Base-by-base conservation (phyloP, 2,888 invertebrate species). In the Apamea crenata region DNA sequence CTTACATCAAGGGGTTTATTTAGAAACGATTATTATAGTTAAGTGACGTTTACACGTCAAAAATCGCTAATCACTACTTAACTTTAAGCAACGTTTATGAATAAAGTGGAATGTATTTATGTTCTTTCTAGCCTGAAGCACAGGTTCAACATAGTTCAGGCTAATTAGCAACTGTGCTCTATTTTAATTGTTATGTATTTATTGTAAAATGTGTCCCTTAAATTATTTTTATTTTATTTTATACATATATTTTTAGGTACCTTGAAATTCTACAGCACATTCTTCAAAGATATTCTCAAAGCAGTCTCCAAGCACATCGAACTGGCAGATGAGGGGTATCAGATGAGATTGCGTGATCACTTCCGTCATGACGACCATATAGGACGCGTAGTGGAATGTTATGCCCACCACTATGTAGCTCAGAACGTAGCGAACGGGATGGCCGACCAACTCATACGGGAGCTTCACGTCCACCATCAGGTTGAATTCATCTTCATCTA, bases 401-500 rank as follows among this genome's bases (percentile, higher is more conserved):
- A 93, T 71, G 21, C 93, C 81, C 1, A 94, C 89, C 0, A 74
- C 32, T 0, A 92, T 56, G 74, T 96, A 96, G 0, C 92, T 89
- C 18, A 92, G 47, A 0, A 90, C 74, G 85, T 96, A 96, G 0
- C 87, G 82, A 0, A 78, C n/a, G 0, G 91, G 89, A 1, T 88
- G 90, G n/a, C 56, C 36, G 32, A 87, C 77, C 83, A 93, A 95
- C 56, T 91, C 81, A 75, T 92, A 93, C 0, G 96, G 96, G 0
- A 96, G 61, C 12, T 90, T 91, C 0, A 94, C 83, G 0, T 91
- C 89, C 0, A 95, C 90, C 85, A 94, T 93, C 4, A 96, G 80
- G 72, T 96, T 96, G 90, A 94, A 95, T 0, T 95, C 94, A 29
- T 94, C 29, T 6, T 95, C 95, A 74, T 96, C 96, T 4, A 96